Evolutionary conservation across 2,113 vertebrate species (phyloP), one percentile per base, ranked within the genome.

Genomic region (Manacus vitellinus): DNA sequence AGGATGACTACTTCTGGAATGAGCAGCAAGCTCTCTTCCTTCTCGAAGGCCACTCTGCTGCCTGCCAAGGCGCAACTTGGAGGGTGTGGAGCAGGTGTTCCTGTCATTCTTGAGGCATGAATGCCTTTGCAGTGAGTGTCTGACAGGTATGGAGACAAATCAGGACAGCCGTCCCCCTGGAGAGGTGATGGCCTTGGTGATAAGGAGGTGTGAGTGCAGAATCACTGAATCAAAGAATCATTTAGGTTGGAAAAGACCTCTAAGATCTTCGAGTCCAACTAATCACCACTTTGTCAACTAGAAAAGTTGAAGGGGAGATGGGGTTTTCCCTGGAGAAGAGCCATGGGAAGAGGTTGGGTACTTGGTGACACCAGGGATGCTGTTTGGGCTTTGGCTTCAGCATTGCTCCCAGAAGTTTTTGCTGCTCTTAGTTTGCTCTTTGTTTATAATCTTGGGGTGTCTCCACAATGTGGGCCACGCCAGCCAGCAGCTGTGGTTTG

Each of bases 141-240:
- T 78, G 79, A 78, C 76, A 87, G 85, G 86, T 91, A 87, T 0
- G 21, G 88, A 92, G 79, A 81, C 70, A 93, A 31, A 75, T 12
- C n/a, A 12, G 90, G 68, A 81, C 76, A 91, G 76, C 51, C 28
- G 0, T 18, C 16, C 63, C 47, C 37, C n/a, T 37, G 55, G 37
- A 3, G 0, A 0, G 0, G 68, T 1, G 0, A 3, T 44, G 46
- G 84, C 68, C 21, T 4, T 49, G 62, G 54, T 0, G 3, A 35
- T 1, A 3, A 8, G 37, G 1, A 46, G 79, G 4, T 46, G 54
- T 1, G 1, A 46, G 19, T 30, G 33, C 28, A 33, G 17, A 35
- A 27, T 5, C 72, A 49, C 55, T 16, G 33, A 59, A 15, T 21
- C 43, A 3, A 13, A 13, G 46, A 49, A 14, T 14, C 12, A 27